Percentiles rank a stretch among this genome's conserved stretches.
phyloP scores from a whole-genome alignment of 2,113 vertebrate genomes.

The Oostethus manadensis region DNA sequence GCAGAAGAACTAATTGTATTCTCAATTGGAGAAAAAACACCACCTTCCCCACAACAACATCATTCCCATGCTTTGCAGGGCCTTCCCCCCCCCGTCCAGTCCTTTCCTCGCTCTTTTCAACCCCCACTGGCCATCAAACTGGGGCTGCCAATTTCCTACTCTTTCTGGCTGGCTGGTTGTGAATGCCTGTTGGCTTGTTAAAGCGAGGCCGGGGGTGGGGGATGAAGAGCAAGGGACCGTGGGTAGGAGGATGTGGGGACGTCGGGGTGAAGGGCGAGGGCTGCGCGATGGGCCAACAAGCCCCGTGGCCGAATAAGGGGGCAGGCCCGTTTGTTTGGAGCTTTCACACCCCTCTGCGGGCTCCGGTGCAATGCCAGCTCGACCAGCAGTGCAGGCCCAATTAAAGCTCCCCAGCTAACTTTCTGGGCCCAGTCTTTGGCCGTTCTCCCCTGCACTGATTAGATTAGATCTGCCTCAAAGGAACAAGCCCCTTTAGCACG shows the following conservation, averaged over 20 bases:
- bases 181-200: constrained; percentile 81
- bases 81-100: constrained; percentile 34
- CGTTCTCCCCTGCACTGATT: constrained; percentile 72
- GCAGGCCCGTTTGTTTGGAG: constrained; percentile 74
- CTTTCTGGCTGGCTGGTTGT: constrained; percentile 83
- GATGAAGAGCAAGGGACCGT: constrained; percentile 33
- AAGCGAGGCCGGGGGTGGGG: constrained; percentile 72
- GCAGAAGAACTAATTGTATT: constrained; percentile 7
- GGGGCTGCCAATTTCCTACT: constrained; percentile 85
- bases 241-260: constrained; percentile 15
- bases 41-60: constrained; percentile 27
- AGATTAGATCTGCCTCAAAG: constrained; percentile 73
- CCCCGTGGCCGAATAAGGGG: constrained; percentile 72
- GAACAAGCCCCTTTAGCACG: background rate
- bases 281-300: constrained; percentile 49
- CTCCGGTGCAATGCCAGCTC: constrained; percentile 75
- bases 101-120: constrained; percentile 51
- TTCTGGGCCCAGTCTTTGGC: constrained; percentile 75
- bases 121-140: constrained; percentile 49
- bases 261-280: constrained; percentile 13
- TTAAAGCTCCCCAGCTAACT: constrained; percentile 82
- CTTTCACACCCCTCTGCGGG: constrained; percentile 76
- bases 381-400: constrained; percentile 69
- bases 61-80: constrained; percentile 27
- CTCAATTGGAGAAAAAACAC: constrained; percentile 47